Evolutionary conservation across 2,113 vertebrate genomes (phyloP).

Genomic region (Tapirus terrestris): DNA sequence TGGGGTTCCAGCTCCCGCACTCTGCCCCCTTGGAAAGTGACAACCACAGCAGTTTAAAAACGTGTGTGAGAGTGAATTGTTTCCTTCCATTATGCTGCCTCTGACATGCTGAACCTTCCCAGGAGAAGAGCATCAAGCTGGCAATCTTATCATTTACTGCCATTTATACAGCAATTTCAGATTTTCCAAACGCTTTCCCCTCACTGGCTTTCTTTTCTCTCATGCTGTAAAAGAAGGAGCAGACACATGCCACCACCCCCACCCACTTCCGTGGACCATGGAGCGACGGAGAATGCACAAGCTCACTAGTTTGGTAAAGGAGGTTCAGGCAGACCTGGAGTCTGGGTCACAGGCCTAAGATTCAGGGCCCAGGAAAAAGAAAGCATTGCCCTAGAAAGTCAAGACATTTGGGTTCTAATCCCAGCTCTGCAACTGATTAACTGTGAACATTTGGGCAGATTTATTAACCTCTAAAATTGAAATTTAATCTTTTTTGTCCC

Average conservation of each 20-base stretch:
- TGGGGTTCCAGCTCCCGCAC: accelerated
- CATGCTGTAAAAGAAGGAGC: not conserved
- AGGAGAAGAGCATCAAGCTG: constrained; percentile 21
- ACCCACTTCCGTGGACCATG: not conserved
- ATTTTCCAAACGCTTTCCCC: constrained; percentile 56
- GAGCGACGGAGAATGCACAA: not conserved
- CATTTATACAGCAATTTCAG: constrained; percentile 72
- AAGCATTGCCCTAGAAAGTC: not conserved
- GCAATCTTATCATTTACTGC: constrained; percentile 69
- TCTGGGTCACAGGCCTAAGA: not conserved
- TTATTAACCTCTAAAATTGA: not conserved
- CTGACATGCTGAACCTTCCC: constrained; percentile 39
- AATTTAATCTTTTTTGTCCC: not conserved
- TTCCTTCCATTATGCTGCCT: not conserved
- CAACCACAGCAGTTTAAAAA: not conserved
- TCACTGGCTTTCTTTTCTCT: not conserved
- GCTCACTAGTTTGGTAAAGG: not conserved
- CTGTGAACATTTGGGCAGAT: not conserved
- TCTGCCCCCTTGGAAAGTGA: not conserved
- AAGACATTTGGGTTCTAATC: not conserved
- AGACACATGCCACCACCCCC: not conserved
- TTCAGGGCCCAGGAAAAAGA: not conserved
- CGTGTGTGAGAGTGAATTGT: not conserved
- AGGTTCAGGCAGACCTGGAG: not conserved
- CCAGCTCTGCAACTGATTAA: not conserved